phyloP scores from a whole-genome alignment of 30 jellyfish, hydroid and myxozoan species.

The Cassiopea xamachana region DNA sequence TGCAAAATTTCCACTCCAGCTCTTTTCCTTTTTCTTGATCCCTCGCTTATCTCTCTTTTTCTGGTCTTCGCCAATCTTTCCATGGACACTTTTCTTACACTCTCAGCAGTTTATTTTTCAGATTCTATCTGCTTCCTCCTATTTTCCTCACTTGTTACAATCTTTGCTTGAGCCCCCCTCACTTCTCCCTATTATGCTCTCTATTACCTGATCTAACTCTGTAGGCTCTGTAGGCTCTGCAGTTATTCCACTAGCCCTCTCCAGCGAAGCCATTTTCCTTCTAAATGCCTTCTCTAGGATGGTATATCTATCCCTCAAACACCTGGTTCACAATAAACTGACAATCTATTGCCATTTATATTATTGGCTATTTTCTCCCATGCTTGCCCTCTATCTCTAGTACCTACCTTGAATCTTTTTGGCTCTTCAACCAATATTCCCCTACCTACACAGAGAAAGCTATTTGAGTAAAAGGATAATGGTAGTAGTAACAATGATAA shows the following conservation, averaged over 20 bases:
- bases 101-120: constrained; percentile 31
- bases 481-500: not conserved
- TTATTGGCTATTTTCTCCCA: not conserved
- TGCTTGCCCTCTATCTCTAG: not conserved
- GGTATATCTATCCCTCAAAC: constrained; percentile 23
- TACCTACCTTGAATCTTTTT: not conserved
- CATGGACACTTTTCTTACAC: constrained; percentile 16
- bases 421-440: not conserved
- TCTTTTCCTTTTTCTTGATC: not conserved
- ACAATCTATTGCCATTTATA: not conserved
- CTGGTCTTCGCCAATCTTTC: constrained; percentile 10
- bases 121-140: not conserved
- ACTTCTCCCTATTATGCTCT: not conserved
- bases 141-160: not conserved
- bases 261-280: not conserved
- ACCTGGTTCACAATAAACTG: not conserved
- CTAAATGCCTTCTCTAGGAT: not conserved
- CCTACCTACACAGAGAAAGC: not conserved
- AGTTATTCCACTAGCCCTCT: constrained; percentile 28
- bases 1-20: not conserved
- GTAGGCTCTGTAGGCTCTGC: constrained; percentile 19
- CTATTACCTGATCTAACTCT: not conserved
- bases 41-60: not conserved
- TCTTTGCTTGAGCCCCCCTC: constrained; percentile 27
- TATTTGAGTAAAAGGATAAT: not conserved